Percentiles rank a stretch among this genome's conserved stretches.
phyloP scores from a whole-genome alignment of 2,113 vertebrate species.

The Mastomys coucha region DNA sequence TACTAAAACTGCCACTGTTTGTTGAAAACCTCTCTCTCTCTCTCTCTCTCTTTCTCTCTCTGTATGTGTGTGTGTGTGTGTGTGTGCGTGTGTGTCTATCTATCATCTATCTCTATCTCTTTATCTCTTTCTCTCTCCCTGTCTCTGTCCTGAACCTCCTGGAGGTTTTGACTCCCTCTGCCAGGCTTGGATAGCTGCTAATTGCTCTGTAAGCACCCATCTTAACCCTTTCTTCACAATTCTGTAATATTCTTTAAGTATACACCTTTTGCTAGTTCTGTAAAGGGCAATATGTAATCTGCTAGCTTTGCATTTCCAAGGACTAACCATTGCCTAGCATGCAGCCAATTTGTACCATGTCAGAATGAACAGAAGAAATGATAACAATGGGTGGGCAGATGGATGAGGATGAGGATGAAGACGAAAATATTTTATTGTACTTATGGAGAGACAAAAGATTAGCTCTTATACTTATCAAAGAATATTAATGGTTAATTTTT shows the following conservation, averaged over 20 bases:
- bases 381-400: background rate
- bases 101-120: background rate
- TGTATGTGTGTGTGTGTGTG: too few relatives aligned
- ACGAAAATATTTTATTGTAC: background rate
- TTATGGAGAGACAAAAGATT: background rate
- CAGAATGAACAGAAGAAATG: background rate
- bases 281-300: background rate
- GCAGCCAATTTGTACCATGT: background rate
- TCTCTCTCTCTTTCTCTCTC: background rate
- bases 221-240: background rate
- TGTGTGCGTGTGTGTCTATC: background rate
- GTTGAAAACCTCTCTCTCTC: background rate
- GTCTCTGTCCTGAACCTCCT: background rate
- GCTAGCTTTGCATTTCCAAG: background rate
- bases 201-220: background rate
- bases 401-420: background rate
- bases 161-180: background rate
- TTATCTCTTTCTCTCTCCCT: background rate
- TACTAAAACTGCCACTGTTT: background rate
- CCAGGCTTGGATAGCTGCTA: background rate
- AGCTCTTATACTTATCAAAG: background rate
- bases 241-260: background rate
- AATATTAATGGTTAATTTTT: background rate
- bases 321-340: background rate
- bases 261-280: background rate